Base-by-base conservation (phyloP, 2,113 vertebrate genomes). In the Grus americana region DNA sequence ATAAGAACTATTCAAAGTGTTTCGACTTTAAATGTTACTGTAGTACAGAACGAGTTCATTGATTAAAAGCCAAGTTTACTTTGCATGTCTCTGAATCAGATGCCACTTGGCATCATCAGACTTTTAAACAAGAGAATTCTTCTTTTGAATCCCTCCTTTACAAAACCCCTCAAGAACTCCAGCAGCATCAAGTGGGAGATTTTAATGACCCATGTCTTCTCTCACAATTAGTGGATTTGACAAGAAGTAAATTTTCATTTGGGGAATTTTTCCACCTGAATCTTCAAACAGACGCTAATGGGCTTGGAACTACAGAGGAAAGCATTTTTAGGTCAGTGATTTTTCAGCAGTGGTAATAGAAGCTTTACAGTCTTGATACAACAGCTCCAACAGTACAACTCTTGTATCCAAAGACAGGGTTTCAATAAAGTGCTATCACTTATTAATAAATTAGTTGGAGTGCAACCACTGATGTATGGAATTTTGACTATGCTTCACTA, bases 251-350 rank as follows among this genome's bases (percentile, higher is more conserved):
- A 79, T 92, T 97, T 95, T 88, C 78, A 55, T 94, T 91, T 91
- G 91, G 74, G 91, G 78, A 96, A 59, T 95, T 96, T 92, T 97
- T 96, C 96, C 95, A 95, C 95, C 96, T 97, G 87, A 95, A 92
- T 96, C 95, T 94, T 97, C 88, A 91, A 91, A 93, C 87, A 91
- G 94, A 94, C 42, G 0, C 89, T 97, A 97, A 97, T 96, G 90
- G 93, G 81, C 95, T 96, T 95, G 95, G 89, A 97, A 79, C 84
- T 92, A 70, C 83, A 96, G 96, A 95, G 81, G 81, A 91, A 91
- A 93, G 70, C 85, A 55, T 97, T 97, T 97, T 96, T 97, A 97
- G 97, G 97, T 97, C 96, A 97, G 74, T 96, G 95, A 26, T 95
- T 97, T 92, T 95, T 96, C 92, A 95, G 91, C 86, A 82, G 50